Conservation (phyloP, 2,888 invertebrate species). For the Nematopogon swammerdamellus region DNA sequence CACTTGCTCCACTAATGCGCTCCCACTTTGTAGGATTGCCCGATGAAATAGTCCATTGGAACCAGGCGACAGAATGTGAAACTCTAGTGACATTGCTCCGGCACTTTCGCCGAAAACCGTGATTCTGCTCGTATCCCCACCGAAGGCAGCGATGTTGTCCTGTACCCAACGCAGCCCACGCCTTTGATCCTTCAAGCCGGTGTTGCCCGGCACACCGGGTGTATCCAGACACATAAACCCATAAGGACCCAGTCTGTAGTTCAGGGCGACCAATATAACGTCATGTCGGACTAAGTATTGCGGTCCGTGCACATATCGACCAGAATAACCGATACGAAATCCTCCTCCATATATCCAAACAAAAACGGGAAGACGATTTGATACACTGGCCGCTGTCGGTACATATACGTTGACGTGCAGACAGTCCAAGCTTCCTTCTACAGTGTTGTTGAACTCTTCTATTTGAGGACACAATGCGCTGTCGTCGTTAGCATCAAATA, state of each 20-base stretch:
- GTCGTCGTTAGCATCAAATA: slow-evolving; percentile 9
- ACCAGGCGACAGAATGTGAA: slow-evolving; percentile 21
- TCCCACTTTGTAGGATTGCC: slow-evolving; percentile 27
- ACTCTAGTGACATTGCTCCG: slow-evolving; percentile 44
- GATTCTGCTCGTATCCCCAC: slow-evolving; percentile 73
- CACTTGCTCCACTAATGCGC: slow-evolving; percentile 17
- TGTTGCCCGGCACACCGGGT: slow-evolving; percentile 53
- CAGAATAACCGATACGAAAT: slow-evolving; percentile 19
- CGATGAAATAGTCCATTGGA: slow-evolving; percentile 20
- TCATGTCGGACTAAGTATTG: slow-evolving; percentile 11
- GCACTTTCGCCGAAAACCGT: slow-evolving; percentile 85
- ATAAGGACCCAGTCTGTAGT: neutral
- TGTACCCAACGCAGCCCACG: slow-evolving; percentile 84
- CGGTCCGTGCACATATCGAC: slow-evolving; percentile 21
- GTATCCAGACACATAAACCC: neutral
- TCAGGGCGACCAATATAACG: neutral
- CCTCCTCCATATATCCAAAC: slow-evolving; percentile 29
- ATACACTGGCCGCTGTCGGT: slow-evolving; percentile 20
- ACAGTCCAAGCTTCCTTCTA: neutral
- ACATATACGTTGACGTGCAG: slow-evolving; percentile 23
- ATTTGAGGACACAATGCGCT: neutral
- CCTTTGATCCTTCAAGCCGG: slow-evolving; percentile 81
- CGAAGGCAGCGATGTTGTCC: slow-evolving; percentile 77
- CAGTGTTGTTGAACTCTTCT: neutral
- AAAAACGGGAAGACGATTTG: slow-evolving; percentile 22